A percentile compares a stretch with the other conserved stretches of the same genome.
phyloP scores from a whole-genome alignment of 2,797 vertebrate genomes.

The Chaunax sp. region DNA sequence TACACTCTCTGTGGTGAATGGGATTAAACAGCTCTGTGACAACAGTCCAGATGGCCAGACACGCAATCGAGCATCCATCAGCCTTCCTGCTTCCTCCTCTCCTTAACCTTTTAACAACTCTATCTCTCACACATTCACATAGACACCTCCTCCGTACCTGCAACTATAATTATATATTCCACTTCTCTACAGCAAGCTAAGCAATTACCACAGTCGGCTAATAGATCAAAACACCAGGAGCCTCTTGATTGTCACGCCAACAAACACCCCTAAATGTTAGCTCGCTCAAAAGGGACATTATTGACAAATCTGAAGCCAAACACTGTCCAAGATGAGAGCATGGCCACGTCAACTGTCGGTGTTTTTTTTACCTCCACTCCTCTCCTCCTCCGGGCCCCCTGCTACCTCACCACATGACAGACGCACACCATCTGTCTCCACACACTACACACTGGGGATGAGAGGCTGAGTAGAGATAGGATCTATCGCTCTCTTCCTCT shows the following conservation, averaged over 20 bases:
- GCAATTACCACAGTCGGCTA: slow-evolving; percentile 50
- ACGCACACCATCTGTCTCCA: slow-evolving; percentile 72
- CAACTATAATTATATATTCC: slow-evolving; percentile 63
- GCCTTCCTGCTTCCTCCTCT: slow-evolving; percentile 68
- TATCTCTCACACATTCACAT: slow-evolving; percentile 54
- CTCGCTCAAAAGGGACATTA: slow-evolving; percentile 14
- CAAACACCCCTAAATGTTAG: slow-evolving; percentile 42
- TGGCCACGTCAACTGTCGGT: slow-evolving; percentile 54
- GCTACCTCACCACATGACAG: slow-evolving; percentile 74
- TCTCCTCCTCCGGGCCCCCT: slow-evolving; percentile 57
- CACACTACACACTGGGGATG: slow-evolving; percentile 49
- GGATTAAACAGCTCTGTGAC: slow-evolving; percentile 77
- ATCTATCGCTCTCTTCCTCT: slow-evolving; percentile 61
- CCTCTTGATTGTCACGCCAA: slow-evolving; percentile 37
- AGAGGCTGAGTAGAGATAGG: slow-evolving; percentile 64
- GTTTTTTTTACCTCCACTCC: slow-evolving; percentile 50
- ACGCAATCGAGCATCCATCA: slow-evolving; percentile 78
- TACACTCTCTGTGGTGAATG: slow-evolving; percentile 65
- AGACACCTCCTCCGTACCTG: slow-evolving; percentile 71
- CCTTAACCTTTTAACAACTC: slow-evolving; percentile 64
- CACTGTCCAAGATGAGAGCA: slow-evolving; percentile 46
- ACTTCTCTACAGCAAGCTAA: slow-evolving; percentile 48
- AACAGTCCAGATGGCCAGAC: slow-evolving; percentile 82
- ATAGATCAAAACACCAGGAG: slow-evolving; percentile 58
- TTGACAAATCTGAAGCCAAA: slow-evolving; percentile 36